Percentiles rank a stretch among this genome's conserved stretches.
Evolutionary conservation across 2,888 invertebrate species (phyloP).

Genomic region (Archips crataeganus): DNA sequence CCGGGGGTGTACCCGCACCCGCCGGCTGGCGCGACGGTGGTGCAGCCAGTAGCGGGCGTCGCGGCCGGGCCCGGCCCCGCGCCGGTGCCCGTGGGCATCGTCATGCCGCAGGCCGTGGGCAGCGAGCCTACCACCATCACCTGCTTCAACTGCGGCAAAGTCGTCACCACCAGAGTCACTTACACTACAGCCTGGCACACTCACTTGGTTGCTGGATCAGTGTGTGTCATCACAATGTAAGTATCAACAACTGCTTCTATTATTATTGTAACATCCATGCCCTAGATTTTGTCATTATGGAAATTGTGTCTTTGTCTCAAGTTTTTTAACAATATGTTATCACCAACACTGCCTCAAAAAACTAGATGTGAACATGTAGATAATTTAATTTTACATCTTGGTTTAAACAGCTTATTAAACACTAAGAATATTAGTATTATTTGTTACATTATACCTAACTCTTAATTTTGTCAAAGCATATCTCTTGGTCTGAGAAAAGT

Average conservation of each 20-base stretch:
- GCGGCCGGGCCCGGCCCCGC: slow-evolving; percentile 59
- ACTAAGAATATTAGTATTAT: too few species aligned
- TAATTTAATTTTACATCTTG: too few species aligned
- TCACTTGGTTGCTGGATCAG: slow-evolving; percentile 78
- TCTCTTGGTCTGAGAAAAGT: too few species aligned
- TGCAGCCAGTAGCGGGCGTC: slow-evolving; percentile 63
- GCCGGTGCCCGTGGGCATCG: slow-evolving; percentile 66
- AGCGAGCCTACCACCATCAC: slow-evolving; percentile 78
- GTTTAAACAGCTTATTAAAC: too few species aligned
- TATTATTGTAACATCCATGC: neutral
- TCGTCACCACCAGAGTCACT: slow-evolving; percentile 79
- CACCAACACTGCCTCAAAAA: too few species aligned
- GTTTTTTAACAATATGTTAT: too few species aligned
- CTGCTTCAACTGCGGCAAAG: slow-evolving; percentile 78
- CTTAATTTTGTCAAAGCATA: too few species aligned
- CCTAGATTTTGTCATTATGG: neutral
- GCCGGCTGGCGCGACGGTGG: slow-evolving; percentile 59
- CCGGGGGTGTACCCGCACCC: slow-evolving; percentile 79
- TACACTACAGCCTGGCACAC: slow-evolving; percentile 83
- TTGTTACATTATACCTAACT: too few species aligned
- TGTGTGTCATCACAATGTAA: slow-evolving; percentile 80
- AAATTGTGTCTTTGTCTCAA: too few species aligned
- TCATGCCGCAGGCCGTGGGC: slow-evolving; percentile 74
- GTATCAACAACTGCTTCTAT: slow-evolving; percentile 49
- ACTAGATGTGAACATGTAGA: too few species aligned